Evolutionary conservation across 2,113 vertebrate genomes (phyloP).

Genomic region (Amazona vittata): DNA sequence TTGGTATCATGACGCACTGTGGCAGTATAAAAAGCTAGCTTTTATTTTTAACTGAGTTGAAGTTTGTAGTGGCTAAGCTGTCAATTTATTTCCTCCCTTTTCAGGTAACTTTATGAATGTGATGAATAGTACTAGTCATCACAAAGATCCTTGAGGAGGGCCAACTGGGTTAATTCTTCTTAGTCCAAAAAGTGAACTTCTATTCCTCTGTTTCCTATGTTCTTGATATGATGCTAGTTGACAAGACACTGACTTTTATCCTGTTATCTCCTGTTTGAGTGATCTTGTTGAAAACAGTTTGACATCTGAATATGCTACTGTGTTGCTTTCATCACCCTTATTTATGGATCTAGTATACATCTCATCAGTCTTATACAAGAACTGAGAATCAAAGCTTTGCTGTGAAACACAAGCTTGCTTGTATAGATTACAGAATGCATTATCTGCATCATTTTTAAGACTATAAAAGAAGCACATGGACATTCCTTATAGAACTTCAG

Average conservation of each 20-base stretch:
- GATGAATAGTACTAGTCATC: neutral
- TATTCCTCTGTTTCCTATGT: neutral
- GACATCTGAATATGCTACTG: neutral
- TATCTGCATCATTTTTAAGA: neutral
- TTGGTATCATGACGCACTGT: neutral
- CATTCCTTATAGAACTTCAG: neutral
- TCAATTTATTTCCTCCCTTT: neutral
- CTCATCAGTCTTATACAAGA: neutral
- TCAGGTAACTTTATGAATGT: neutral
- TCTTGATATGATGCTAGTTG: neutral
- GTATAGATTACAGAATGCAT: neutral
- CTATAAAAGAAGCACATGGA: neutral
- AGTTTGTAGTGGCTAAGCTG: neutral
- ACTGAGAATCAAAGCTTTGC: neutral
- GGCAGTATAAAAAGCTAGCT: neutral
- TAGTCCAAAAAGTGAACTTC: neutral
- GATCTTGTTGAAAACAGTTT: neutral
- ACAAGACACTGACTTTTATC: neutral
- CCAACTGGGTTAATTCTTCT: neutral
- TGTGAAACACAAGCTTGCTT: neutral
- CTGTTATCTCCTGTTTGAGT: neutral
- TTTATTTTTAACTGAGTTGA: neutral
- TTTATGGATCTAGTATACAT: neutral
- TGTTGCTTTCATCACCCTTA: neutral
- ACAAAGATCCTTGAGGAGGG: neutral